Conservation (phyloP, 2,113 vertebrate species). For the Grammomys dolichurus region DNA sequence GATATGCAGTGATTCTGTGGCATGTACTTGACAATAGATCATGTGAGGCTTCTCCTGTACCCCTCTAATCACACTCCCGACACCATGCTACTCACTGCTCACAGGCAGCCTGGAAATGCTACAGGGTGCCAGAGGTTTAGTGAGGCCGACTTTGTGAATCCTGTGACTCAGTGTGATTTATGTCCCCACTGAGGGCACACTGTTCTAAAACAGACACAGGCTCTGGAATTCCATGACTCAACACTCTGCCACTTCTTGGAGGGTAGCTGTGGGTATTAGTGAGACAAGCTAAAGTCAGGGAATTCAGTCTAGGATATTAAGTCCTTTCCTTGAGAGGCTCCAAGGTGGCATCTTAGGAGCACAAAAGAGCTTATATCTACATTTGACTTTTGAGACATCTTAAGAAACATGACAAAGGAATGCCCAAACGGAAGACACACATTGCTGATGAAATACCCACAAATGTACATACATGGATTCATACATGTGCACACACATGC, state of each 20-base stretch:
- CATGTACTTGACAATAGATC: not conserved
- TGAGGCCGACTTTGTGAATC: slow-evolving; percentile 22
- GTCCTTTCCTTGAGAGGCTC: not conserved
- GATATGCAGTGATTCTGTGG: not conserved
- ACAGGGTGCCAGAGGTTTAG: not conserved
- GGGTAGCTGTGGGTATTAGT: not conserved
- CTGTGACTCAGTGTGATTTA: slow-evolving; percentile 34
- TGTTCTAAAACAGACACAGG: not conserved
- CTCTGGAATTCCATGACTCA: not conserved
- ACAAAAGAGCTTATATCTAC: not conserved
- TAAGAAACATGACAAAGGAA: not conserved
- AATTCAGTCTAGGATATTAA: not conserved
- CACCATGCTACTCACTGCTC: not conserved
- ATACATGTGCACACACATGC: rapidly evolving
- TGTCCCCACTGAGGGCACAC: not conserved
- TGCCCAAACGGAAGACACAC: not conserved
- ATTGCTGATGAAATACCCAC: not conserved
- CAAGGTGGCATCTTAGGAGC: not conserved
- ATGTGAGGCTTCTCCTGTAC: rapidly evolving
- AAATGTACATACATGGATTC: not conserved
- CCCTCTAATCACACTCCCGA: rapidly evolving
- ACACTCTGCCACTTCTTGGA: not conserved
- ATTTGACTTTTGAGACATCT: not conserved
- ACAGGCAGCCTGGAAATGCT: not conserved
- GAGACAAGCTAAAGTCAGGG: slow-evolving; percentile 24